Conservation (phyloP, 2,888 invertebrate genomes). For the Fragum whitleyi region DNA sequence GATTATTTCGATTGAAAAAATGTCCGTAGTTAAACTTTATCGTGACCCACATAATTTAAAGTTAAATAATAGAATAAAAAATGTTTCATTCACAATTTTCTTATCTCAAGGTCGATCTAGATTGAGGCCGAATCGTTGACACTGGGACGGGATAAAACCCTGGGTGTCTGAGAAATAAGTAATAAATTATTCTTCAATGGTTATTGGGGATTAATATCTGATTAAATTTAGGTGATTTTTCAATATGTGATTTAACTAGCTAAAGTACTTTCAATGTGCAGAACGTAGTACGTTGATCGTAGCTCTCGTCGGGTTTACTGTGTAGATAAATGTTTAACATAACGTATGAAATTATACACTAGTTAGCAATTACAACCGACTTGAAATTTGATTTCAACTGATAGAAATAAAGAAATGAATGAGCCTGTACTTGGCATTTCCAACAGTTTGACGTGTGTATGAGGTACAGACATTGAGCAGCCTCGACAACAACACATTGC, state of each 20-base stretch:
- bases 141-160: not conserved
- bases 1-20: not conserved
- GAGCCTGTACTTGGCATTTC: no score
- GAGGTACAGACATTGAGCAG: no score
- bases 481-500: no score
- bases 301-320: no score
- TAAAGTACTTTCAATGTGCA: not conserved
- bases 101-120: conserved; percentile 11
- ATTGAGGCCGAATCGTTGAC: not conserved
- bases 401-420: no score
- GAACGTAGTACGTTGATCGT: no score
- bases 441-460: no score
- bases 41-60: not conserved
- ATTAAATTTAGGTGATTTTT: not conserved
- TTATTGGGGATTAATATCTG: not conserved
- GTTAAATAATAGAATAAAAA: not conserved
- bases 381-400: no score
- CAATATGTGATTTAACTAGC: not conserved
- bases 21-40: not conserved
- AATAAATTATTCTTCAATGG: not conserved
- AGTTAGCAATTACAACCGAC: no score
- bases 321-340: no score
- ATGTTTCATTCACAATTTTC: conserved; percentile 7
- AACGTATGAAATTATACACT: no score
- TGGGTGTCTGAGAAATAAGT: not conserved